phyloP scores from a whole-genome alignment of 1,140 invertebrate species.

The Euschistus heros region DNA sequence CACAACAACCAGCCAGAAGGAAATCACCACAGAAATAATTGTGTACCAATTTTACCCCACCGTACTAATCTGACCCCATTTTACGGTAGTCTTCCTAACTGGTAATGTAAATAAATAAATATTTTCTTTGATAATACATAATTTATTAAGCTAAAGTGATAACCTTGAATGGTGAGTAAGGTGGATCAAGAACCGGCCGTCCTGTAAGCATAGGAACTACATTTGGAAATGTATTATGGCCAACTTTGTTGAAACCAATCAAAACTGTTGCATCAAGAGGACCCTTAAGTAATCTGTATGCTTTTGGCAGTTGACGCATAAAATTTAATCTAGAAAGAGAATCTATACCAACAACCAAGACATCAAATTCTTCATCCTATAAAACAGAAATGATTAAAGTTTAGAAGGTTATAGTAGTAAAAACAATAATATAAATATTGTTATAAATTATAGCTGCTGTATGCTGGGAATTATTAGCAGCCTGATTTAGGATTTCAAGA shows the following conservation, averaged over 20 bases:
- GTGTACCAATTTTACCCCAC: too few species aligned
- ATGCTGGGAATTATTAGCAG: too few species aligned
- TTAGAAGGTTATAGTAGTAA: background rate
- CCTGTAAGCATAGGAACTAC: slow-evolving; percentile 36
- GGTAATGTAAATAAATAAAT: too few species aligned
- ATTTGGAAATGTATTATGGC: slow-evolving; percentile 40
- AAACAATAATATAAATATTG: background rate
- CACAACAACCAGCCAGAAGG: too few species aligned
- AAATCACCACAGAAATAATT: too few species aligned
- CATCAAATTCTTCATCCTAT: slow-evolving; percentile 28
- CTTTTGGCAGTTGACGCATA: slow-evolving; percentile 42
- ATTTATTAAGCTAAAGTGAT: background rate
- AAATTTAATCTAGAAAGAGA: slow-evolving; percentile 47
- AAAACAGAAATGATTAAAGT: slow-evolving; percentile 10
- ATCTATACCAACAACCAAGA: slow-evolving; percentile 65
- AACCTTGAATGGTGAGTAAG: slow-evolving; percentile 26
- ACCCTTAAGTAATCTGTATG: slow-evolving; percentile 36
- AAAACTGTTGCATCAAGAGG: slow-evolving; percentile 35
- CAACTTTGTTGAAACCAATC: slow-evolving; percentile 38
- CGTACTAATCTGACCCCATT: too few species aligned
- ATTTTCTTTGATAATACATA: too few species aligned
- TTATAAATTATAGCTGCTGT: too few species aligned
- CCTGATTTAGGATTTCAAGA: background rate
- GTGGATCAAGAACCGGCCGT: slow-evolving; percentile 34
- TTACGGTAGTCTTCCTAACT: too few species aligned